Evolutionary conservation across 2,797 vertebrate species (phyloP).

Genomic region (Sebastiscus albofasciatus): DNA sequence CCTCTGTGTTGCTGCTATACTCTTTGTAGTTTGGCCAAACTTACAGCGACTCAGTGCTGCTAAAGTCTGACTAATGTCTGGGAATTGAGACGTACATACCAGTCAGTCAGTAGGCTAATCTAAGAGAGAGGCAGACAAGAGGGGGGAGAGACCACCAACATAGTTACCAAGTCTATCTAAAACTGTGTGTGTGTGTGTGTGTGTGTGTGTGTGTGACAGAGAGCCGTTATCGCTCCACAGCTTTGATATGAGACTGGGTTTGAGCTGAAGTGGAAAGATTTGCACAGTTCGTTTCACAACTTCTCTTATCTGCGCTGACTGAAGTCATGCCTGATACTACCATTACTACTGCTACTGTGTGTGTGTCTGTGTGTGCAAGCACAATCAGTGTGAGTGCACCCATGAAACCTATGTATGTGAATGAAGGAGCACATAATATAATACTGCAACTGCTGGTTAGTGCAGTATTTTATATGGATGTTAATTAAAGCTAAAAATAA

Average conservation of each 20-base stretch:
- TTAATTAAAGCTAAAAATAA: neutral
- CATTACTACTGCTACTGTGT: constrained; percentile 50
- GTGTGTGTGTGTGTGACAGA: constrained; percentile 24
- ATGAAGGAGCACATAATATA: neutral
- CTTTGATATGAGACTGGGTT: constrained; percentile 76
- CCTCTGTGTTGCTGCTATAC: neutral
- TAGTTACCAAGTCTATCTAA: constrained; percentile 53
- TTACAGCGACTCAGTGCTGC: neutral
- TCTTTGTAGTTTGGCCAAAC: neutral
- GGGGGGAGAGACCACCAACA: constrained; percentile 71
- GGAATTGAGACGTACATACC: constrained; percentile 71
- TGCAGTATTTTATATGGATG: neutral
- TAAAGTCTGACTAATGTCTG: constrained; percentile 56
- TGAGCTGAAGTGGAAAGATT: constrained; percentile 76
- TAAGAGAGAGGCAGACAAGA: constrained; percentile 51
- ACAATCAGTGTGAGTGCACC: neutral
- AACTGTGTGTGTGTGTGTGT: constrained; percentile 26
- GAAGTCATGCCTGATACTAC: constrained; percentile 63
- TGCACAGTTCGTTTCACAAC: constrained; percentile 76
- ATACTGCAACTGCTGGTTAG: neutral
- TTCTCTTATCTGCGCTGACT: constrained; percentile 68
- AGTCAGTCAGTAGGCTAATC: constrained; percentile 75
- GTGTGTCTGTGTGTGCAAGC: constrained; percentile 23
- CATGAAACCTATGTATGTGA: neutral
- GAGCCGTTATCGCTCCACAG: constrained; percentile 64